These are phyloP conservation scores for Eleutherodactylus coqui DNA, from an alignment of 2,797 vertebrate species.

Conservation along the genomic window DNA sequence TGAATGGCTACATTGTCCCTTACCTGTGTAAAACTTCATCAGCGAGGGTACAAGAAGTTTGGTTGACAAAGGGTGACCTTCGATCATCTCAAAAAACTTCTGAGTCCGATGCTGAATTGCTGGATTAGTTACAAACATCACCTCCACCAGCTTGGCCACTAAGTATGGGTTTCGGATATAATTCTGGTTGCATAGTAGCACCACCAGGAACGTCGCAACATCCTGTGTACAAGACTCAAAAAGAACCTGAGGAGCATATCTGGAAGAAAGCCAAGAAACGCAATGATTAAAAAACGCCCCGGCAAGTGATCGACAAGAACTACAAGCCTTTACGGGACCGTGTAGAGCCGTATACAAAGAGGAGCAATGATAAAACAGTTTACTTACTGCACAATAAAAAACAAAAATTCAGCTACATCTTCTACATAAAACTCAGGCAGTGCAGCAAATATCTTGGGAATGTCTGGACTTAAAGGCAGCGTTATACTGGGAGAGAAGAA, in stretches of 20 bases:
- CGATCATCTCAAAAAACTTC: conserved; percentile 98
- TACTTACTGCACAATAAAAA: conserved; percentile 99
- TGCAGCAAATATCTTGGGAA: conserved; percentile 96
- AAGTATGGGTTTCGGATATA: conserved; percentile 98
- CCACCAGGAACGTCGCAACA: conserved; percentile 94
- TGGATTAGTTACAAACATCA: conserved; percentile 98
- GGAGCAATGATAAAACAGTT: neutral
- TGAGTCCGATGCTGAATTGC: conserved; percentile 96
- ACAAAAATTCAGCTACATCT: conserved; percentile 98
- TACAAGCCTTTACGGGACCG: neutral
- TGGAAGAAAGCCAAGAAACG: conserved; percentile 63
- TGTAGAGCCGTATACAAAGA: neutral
- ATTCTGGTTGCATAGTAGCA: conserved; percentile 98
- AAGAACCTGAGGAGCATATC: conserved; percentile 98
- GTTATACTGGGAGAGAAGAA: conserved; percentile 77
- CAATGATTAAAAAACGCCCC: neutral
- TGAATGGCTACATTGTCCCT: conserved; percentile 21
- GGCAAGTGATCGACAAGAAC: neutral
- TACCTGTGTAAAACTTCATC: conserved; percentile 99
- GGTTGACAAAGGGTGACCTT: conserved; percentile 93
- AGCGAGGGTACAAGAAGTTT: conserved; percentile 95
- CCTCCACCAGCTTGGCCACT: conserved; percentile 97
- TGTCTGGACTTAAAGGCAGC: conserved; percentile 91
- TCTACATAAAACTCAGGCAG: conserved; percentile 98
- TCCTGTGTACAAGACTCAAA: conserved; percentile 99